Conservation (phyloP, 2,888 invertebrate genomes). For the Cosmia pyralina region DNA sequence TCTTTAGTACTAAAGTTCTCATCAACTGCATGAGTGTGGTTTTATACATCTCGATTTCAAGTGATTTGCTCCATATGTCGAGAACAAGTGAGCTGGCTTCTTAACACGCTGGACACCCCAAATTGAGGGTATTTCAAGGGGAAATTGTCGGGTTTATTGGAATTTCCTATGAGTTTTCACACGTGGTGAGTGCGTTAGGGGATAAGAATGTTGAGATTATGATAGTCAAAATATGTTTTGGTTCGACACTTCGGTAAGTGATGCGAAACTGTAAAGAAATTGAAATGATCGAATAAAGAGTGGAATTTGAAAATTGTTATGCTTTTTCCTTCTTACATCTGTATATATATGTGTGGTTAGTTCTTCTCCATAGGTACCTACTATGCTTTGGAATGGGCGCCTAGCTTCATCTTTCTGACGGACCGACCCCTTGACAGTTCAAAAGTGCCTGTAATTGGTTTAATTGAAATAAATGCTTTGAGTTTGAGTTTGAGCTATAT, state of each 20-base stretch:
- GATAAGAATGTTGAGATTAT: constrained; percentile 60
- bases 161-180: constrained; percentile 86
- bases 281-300: not conserved
- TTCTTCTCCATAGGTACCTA: too few relatives aligned
- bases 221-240: constrained; percentile 56
- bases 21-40: constrained; percentile 49
- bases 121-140: constrained; percentile 84
- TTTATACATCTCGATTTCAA: constrained; percentile 75
- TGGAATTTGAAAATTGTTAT: not conserved
- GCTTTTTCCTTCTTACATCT: not conserved
- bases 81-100: constrained; percentile 86
- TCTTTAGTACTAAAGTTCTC: constrained; percentile 36
- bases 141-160: constrained; percentile 85
- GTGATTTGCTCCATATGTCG: constrained; percentile 87
- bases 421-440: too few relatives aligned
- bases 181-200: constrained; percentile 72
- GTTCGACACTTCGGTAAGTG: constrained; percentile 39
- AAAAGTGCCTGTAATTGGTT: too few relatives aligned
- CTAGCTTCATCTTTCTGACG: too few relatives aligned
- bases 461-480: too few relatives aligned
- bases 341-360: not conserved
- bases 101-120: constrained; percentile 87
- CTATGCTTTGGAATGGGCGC: too few relatives aligned
- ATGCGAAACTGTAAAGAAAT: not conserved
- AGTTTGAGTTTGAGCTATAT: too few relatives aligned